phyloP scores from a whole-genome alignment of 2,888 invertebrate genomes.

The Penaeus monodon region DNA sequence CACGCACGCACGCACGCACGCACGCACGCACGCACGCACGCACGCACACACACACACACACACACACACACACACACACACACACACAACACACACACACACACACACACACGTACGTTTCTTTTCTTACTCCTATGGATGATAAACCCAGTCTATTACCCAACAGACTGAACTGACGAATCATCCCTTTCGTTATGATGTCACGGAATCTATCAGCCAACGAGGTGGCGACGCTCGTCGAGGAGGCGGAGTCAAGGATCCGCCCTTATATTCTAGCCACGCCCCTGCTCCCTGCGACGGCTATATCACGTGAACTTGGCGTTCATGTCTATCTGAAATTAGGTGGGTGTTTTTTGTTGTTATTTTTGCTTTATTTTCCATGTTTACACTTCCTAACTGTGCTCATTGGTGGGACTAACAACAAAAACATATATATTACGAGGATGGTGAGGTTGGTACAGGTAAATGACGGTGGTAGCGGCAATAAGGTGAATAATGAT shows the following conservation, averaged over 20 bases:
- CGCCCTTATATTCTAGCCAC: neutral
- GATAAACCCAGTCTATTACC: neutral
- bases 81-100: no score
- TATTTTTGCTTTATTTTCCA: neutral
- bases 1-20: no score
- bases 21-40: no score
- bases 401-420: neutral
- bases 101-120: neutral
- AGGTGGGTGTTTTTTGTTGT: neutral
- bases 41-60: no score
- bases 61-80: no score
- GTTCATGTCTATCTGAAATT: conserved; percentile 20
- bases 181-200: no score
- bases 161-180: no score
- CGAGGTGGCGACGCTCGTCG: conserved; percentile 21
- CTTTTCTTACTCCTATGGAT: neutral
- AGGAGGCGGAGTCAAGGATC: conserved; percentile 4
- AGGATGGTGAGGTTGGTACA: no score
- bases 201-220: neutral
- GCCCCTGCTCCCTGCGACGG: conserved; percentile 11
- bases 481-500: no score
- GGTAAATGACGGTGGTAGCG: no score
- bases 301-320: neutral
- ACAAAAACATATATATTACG: no score
- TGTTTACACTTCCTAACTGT: no score